Conservation (phyloP, 1,140 invertebrate genomes). For the Berghia stephanieae region DNA sequence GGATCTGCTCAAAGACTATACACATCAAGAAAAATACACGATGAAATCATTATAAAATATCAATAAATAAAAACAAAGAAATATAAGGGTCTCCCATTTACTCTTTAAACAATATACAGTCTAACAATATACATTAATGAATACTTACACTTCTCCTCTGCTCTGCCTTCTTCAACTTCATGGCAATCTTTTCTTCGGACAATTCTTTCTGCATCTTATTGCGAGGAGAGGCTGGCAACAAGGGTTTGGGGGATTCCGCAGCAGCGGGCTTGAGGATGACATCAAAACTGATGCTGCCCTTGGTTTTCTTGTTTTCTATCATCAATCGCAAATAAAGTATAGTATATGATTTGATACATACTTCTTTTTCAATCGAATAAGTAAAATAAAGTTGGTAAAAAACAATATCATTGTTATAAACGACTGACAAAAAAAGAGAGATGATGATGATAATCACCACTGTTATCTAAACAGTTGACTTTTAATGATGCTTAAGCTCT, state of each 20-base stretch:
- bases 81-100: background rate
- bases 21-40: background rate
- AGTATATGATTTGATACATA: no score
- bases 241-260: conserved; percentile 63
- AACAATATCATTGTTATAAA: no score
- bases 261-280: conserved; percentile 87
- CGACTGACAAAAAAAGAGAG: no score
- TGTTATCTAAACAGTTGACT: no score
- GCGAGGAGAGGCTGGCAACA: conserved; percentile 42
- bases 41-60: background rate
- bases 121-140: background rate
- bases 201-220: conserved; percentile 69
- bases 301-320: conserved; percentile 34
- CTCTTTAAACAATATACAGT: background rate
- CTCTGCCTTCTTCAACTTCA: conserved; percentile 89
- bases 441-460: no score
- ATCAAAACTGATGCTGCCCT: conserved; percentile 88
- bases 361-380: no score
- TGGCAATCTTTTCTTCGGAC: conserved; percentile 85
- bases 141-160: conserved; percentile 82
- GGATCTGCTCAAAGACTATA: background rate
- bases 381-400: no score
- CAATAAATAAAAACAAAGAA: background rate
- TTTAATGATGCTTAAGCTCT: no score
- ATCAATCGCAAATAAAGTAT: no score